Conservation (phyloP, 2,113 vertebrate genomes). For the Pungitius pungitius region DNA sequence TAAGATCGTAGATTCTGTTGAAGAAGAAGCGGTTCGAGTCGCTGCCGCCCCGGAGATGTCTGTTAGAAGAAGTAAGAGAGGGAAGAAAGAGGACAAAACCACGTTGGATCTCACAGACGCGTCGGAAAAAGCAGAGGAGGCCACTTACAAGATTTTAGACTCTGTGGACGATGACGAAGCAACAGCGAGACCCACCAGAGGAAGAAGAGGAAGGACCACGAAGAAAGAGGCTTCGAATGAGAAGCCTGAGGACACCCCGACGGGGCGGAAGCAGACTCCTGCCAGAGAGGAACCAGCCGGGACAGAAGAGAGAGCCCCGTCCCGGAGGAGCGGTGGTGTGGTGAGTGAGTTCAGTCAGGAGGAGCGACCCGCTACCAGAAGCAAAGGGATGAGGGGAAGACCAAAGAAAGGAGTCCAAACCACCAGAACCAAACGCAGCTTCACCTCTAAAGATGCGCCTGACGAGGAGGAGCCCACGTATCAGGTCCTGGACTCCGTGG, state of each 20-base stretch:
- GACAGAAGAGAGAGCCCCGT: constrained; percentile 1
- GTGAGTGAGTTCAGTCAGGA: constrained; percentile 3
- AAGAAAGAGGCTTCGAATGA: constrained; percentile 4
- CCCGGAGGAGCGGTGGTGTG: background rate
- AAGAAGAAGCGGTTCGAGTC: constrained; percentile 24
- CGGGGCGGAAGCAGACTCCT: constrained; percentile 31
- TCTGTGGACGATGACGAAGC: constrained; percentile 49
- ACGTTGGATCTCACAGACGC: background rate
- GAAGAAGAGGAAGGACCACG: constrained; percentile 9
- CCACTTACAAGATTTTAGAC: constrained; percentile 44
- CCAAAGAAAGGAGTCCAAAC: constrained; percentile 32
- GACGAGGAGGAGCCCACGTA: constrained; percentile 42
- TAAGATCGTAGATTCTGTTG: constrained; percentile 47
- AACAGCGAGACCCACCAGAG: constrained; percentile 36
- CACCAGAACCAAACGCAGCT: background rate
- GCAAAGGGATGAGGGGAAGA: constrained; percentile 37
- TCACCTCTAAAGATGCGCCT: background rate
- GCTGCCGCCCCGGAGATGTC: background rate
- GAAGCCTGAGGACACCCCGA: constrained; percentile 11
- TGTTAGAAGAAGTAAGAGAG: constrained; percentile 32
- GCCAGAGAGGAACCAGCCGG: constrained; percentile 11
- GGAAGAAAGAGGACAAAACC: constrained; percentile 41
- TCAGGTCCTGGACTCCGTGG: constrained; percentile 67
- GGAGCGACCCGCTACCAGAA: background rate
- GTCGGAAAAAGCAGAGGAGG: constrained; percentile 14